These are phyloP conservation scores for Malthinus seriepunctatus DNA, from an alignment of 2,888 invertebrate species.

Conservation along the genomic window DNA sequence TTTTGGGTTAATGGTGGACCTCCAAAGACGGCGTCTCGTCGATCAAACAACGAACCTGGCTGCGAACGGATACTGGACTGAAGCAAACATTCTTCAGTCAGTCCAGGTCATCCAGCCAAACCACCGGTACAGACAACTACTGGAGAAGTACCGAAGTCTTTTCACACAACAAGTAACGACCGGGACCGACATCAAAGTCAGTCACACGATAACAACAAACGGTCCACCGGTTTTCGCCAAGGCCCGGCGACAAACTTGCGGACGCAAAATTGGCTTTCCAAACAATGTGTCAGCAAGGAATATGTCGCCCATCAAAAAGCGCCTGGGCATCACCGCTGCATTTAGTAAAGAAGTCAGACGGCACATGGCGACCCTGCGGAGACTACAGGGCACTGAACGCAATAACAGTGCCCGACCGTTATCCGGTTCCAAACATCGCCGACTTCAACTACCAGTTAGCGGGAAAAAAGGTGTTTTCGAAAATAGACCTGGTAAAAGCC, in stretches of 20 bases:
- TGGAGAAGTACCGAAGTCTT: too few relatives aligned
- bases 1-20: too few relatives aligned
- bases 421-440: constrained; percentile 48
- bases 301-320: constrained; percentile 36
- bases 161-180: too few relatives aligned
- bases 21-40: too few relatives aligned
- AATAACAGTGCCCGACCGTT: constrained; percentile 49
- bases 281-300: constrained; percentile 35
- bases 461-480: constrained; percentile 39
- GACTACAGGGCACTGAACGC: constrained; percentile 36
- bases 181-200: too few relatives aligned
- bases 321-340: constrained; percentile 40
- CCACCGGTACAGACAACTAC: constrained; percentile 25
- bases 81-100: too few relatives aligned
- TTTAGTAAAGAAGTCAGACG: constrained; percentile 36
- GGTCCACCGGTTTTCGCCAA: constrained; percentile 40
- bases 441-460: constrained; percentile 41
- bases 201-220: constrained; percentile 37
- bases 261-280: constrained; percentile 38
- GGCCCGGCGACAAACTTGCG: constrained; percentile 36
- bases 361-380: constrained; percentile 31
- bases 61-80: too few relatives aligned
- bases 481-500: constrained; percentile 44
- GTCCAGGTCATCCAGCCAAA: too few relatives aligned
- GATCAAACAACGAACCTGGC: too few relatives aligned